Conservation (phyloP, 2,888 invertebrate genomes). For the Meghimatium bilineatum region DNA sequence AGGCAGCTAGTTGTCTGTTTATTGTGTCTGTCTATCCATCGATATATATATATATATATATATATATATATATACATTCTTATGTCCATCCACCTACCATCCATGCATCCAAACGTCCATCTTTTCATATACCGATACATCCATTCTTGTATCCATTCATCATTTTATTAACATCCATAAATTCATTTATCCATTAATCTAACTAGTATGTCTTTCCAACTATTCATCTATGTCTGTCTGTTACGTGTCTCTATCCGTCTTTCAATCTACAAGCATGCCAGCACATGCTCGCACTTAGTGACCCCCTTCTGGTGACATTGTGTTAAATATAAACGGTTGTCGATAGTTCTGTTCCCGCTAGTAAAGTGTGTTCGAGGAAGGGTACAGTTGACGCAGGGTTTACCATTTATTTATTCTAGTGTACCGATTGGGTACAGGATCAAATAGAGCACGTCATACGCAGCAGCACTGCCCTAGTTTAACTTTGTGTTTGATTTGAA, state of each 20-base stretch:
- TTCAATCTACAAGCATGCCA: neutral
- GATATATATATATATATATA: too few species aligned
- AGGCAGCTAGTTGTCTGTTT: too few species aligned
- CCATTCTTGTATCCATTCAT: too few species aligned
- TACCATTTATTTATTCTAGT: neutral
- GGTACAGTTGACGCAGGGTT: neutral
- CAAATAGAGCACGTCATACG: neutral
- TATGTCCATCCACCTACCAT: too few species aligned
- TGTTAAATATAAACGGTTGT: neutral
- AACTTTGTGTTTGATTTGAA: neutral
- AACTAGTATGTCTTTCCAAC: neutral
- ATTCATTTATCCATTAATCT: neutral
- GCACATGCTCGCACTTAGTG: neutral
- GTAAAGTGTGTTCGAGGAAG: neutral
- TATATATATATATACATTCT: too few species aligned
- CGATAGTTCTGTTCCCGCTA: neutral
- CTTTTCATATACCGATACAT: too few species aligned
- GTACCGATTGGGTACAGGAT: neutral
- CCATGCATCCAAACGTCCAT: too few species aligned
- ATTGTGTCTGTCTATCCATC: too few species aligned
- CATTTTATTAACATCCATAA: too few species aligned
- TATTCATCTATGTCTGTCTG: conserved; percentile 21
- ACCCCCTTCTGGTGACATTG: neutral
- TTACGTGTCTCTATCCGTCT: neutral
- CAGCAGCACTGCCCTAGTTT: neutral